These are phyloP conservation scores for Neomorphus geoffroyi DNA, from an alignment of 2,797 vertebrate genomes.

Conservation along the genomic window DNA sequence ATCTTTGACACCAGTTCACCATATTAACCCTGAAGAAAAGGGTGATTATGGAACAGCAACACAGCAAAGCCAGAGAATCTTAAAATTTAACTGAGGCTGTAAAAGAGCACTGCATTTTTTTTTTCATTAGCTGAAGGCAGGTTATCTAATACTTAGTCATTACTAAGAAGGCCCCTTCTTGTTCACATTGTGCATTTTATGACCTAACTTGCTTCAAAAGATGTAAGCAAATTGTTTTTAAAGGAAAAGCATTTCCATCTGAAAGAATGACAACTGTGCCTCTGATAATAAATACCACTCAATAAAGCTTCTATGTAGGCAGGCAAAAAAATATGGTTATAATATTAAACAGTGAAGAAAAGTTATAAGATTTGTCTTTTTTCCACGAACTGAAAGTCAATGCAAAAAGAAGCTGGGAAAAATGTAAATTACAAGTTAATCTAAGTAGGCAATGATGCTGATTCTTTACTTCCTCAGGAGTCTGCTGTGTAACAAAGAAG, in stretches of 20 bases:
- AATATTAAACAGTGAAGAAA: neutral
- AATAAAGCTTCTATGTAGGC: neutral
- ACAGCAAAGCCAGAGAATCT: neutral
- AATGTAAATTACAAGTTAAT: neutral
- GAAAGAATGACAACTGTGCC: accelerated
- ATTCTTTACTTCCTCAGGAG: neutral
- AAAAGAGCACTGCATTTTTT: neutral
- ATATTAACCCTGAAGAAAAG: neutral
- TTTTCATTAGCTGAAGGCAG: neutral
- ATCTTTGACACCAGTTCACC: neutral
- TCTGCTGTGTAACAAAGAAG: neutral
- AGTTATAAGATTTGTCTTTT: neutral
- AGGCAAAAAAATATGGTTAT: neutral
- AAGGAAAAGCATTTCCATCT: neutral
- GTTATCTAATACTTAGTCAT: neutral
- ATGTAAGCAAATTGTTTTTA: neutral
- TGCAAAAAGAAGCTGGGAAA: neutral
- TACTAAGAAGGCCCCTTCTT: neutral
- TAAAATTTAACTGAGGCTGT: neutral
- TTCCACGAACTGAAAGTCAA: neutral
- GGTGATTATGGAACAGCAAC: neutral
- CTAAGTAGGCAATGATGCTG: neutral
- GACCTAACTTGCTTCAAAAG: neutral
- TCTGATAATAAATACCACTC: neutral
- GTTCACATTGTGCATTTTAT: neutral